Base-by-base conservation (phyloP, 2,113 vertebrate species). In the Aptenodytes forsteri region DNA sequence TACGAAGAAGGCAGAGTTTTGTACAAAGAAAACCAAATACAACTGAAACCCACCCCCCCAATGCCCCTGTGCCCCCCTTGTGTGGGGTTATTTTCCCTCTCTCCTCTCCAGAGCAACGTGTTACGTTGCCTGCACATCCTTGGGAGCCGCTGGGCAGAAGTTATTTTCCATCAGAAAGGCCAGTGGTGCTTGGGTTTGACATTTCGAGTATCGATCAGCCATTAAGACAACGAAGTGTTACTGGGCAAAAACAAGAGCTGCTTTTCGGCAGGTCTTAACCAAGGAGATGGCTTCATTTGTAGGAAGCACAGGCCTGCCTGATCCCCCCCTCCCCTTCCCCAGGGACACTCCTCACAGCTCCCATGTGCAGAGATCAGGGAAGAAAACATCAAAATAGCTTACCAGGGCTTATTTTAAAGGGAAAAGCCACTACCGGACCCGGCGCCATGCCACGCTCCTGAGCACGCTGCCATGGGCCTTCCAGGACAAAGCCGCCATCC, bases 291-390 rank as follows among this genome's bases (percentile, higher is more conserved):
- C 65, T 90, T 82, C 2, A 1, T 49, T 1, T 13, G 55, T 6
- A 25, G 77, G 88, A 42, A 82, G 46, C 26, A 3, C 47, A 4
- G 59, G 65, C 79, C 62, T 50, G 52, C 61, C 47, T 4, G 0
- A 4, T 10, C 17, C 50, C 55, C 6, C 38, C 13, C 2, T 6
- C 3, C 46, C n/a, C 30, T 32, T 7, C 4, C 77, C 40, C 49
- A 3, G 1, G 11, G 49, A 46, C 2, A 4, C 29, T 44, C n/a
- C 9, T 6, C 19, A 16, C 46, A 19, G 54, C 26, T 59, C 49
- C 44, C 32, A 11, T 0, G 1, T 8, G 49, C 0, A 4, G 61
- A 25, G 11, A 59, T 32, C 0, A 0, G 13, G 70, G 5, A 23
- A 9, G 4, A 16, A 80, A 58, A 16, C 5, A 26, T 2, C 19